Conservation (phyloP, 2,113 vertebrate genomes). For the Trematocara unimaculatum region DNA sequence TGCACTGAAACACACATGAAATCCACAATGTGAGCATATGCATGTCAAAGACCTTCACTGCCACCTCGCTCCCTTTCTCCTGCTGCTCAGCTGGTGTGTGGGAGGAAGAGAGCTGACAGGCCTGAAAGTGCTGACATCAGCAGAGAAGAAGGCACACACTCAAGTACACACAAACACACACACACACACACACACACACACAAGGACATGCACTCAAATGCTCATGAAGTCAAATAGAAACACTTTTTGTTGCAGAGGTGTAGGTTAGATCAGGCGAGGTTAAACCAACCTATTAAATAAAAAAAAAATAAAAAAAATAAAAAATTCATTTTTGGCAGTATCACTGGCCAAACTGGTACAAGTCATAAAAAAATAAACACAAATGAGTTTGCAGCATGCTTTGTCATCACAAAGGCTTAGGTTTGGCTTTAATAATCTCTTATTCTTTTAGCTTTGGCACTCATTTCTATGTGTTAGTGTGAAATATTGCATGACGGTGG, state of each 20-base stretch:
- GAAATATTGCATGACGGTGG: neutral
- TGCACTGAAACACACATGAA: slow-evolving; percentile 4
- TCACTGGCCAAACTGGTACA: neutral
- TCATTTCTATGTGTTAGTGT: neutral
- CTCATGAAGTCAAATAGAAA: neutral
- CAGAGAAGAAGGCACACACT: slow-evolving; percentile 8
- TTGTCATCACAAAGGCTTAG: neutral
- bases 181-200: slow-evolving; percentile 13
- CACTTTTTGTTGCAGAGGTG: neutral
- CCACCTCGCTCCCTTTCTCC: slow-evolving; percentile 20
- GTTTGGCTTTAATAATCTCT: neutral
- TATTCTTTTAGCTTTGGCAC: neutral
- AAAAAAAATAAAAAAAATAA: neutral
- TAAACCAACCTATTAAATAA: neutral
- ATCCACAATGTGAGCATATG: slow-evolving; percentile 15
- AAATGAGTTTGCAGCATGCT: neutral
- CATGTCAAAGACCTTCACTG: slow-evolving; percentile 7
- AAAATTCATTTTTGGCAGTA: neutral
- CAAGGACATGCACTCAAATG: neutral
- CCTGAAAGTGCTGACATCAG: slow-evolving; percentile 62
- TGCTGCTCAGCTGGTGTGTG: slow-evolving; percentile 48
- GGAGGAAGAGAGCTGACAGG: slow-evolving; percentile 27
- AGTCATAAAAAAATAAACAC: neutral
- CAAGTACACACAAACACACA: neutral
- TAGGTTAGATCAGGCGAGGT: neutral